Base-by-base conservation (phyloP, 2,797 vertebrate species). In the Cynodonichthys magdalenae region DNA sequence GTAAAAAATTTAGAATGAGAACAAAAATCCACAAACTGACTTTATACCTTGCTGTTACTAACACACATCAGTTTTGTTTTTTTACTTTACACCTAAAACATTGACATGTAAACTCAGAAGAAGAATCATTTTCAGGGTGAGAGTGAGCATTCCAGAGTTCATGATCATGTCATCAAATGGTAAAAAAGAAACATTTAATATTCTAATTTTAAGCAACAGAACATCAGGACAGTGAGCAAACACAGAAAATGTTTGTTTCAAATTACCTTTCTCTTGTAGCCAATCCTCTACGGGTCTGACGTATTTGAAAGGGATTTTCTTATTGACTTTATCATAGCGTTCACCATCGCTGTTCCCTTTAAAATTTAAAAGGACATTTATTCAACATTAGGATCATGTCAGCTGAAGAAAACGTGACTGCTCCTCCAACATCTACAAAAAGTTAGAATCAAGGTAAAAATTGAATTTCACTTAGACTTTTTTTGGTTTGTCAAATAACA, bases 221-320 rank as follows among this genome's bases (percentile, higher is more conserved):
- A 47, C 27, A 53, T 48, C 5, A 66, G 17, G 18, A 54, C 29
- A 46, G 18, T 51, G 15, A 67, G 55, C 18, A 77, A 15, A 76
- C 6, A 66, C 6, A 74, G 3, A 68, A 15, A 74, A 9, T n/a
- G 4, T 42, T 55, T 86, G 89, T 91, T 73, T 83, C 91, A 84
- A 91, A 83, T 97, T 98, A 99, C 97, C 97, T 98, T 99, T 99
- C 89, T 99, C 97, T 90, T 97, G 96, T 66, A 99, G 96, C 95
- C 97, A 98, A 82, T 99, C 97, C 77, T 99, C 97, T 93, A 98
- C 95, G 14, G 96, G 96, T 88, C 97, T 94, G 93, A 94, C 86
- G 92, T 96, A 96, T 96, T 98, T 98, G 95, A 97, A 99, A 91
- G 97, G 96, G 91, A 98, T 97, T 97, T 99, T 99, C 96, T 96